A percentile compares a stretch with the other conserved stretches of the same genome.
Evolutionary conservation across 2,113 vertebrate species (phyloP).

Genomic region (Callocephalon fimbriatum): DNA sequence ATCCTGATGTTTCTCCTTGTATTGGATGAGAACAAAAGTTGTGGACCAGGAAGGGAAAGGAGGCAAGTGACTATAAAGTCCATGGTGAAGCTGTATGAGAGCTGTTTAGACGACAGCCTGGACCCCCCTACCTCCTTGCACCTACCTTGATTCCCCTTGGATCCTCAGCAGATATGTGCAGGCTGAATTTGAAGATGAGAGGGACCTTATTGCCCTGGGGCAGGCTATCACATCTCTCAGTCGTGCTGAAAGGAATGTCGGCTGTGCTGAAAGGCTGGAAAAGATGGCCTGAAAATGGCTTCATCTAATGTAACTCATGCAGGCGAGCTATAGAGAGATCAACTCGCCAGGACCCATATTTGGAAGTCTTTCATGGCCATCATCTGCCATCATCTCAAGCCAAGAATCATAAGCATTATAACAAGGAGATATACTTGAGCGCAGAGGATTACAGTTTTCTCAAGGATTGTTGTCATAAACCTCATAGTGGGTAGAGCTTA

Average conservation of each 20-base stretch:
- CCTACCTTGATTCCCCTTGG: not conserved
- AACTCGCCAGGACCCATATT: conserved; percentile 31
- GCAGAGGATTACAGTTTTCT: conserved; percentile 66
- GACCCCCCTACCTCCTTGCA: not conserved
- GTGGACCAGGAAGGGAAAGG: not conserved
- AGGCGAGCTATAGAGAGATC: not conserved
- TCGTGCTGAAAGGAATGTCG: not conserved
- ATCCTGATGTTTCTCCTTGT: not conserved
- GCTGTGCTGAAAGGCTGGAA: not conserved
- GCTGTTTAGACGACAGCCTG: not conserved
- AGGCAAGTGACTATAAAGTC: not conserved
- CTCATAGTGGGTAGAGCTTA: conserved; percentile 50
- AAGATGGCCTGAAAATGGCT: not conserved
- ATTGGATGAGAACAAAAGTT: not conserved
- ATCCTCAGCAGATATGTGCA: not conserved
- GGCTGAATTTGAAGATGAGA: not conserved
- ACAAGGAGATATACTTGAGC: conserved; percentile 65
- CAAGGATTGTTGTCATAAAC: conserved; percentile 59
- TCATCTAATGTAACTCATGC: not conserved
- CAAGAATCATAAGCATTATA: conserved; percentile 70
- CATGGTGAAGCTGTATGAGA: not conserved
- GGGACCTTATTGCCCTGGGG: fast-evolving
- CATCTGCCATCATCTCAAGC: conserved; percentile 43
- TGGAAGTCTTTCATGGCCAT: conserved; percentile 41
- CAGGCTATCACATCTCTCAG: not conserved